Base-by-base conservation (phyloP, 2,888 invertebrate genomes). In the Stenodera caucasica region DNA sequence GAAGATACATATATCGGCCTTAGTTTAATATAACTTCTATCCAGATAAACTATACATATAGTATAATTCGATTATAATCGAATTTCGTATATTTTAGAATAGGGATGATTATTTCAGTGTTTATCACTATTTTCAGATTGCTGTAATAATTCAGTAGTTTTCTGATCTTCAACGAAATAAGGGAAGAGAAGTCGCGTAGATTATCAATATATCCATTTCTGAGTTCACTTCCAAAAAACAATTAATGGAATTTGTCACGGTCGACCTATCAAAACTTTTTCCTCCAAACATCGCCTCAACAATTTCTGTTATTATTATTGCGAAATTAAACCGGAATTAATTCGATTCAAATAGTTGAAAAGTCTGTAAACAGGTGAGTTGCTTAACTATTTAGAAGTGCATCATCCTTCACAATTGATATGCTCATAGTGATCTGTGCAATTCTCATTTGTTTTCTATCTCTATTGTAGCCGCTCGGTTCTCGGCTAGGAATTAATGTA, bases 211-310 rank as follows among this genome's bases (percentile, higher is more conserved):
- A 21, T 18, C 45, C 15, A 21, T 18, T 26, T 57, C 35, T n/a
- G 49, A 45, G 30, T 30, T 55, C 55, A 21, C 49, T 15, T 21
- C 21, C 52, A 33, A 18, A 64, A 61, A 62, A 70, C 70, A 72
- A 70, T 70, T 69, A 67, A 64, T 53, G 64, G 63, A 70, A 72
- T 72, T 71, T 71, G 71, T 71, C 71, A 72, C 64, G 61, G 68
- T 64, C 70, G 70, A 69, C 29, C 37, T 65, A 65, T 64, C 59
- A 49, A 40, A 57, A 35, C 40, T 40, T 57, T 40, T 40, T n/a
- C n/a, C n/a, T 53, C 45, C 26, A 30, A 40, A 40, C 52, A 51
- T 12, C 45, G 11, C 21, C 6, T 18, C 11, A 21, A 21, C 18
- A 45, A 45, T 21, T n/a, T n/a, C n/a, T n/a, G n/a, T n/a, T n/a